Percentiles rank a stretch among this genome's conserved stretches.
These are phyloP conservation scores for Merops nubicus DNA, from an alignment of 2,113 vertebrate species.

Conservation along the genomic window DNA sequence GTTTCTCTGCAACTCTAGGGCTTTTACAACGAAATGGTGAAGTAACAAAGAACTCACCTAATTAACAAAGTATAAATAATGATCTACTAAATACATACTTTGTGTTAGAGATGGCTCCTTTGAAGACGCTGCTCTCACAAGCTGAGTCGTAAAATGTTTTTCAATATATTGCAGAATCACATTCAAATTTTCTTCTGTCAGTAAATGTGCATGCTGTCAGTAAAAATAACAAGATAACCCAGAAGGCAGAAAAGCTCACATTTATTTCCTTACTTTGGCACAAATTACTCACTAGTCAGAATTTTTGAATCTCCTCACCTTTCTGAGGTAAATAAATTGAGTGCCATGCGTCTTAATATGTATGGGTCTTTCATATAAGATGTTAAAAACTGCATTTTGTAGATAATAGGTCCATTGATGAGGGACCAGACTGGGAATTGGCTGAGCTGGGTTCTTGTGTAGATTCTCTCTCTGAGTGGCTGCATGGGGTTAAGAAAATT, in stretches of 20 bases:
- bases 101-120: background rate
- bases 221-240: slow-evolving; percentile 37
- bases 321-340: slow-evolving; percentile 60
- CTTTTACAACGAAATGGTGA: background rate
- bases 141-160: background rate
- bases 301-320: slow-evolving; percentile 43
- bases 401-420: slow-evolving; percentile 42
- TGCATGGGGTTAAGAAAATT: background rate
- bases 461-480: background rate
- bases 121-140: background rate
- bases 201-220: background rate
- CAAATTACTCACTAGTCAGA: slow-evolving; percentile 22
- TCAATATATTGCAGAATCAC: background rate
- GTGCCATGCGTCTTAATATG: background rate
- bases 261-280: slow-evolving; percentile 39
- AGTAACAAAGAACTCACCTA: background rate
- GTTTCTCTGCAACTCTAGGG: background rate
- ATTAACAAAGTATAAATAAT: background rate
- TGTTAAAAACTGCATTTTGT: slow-evolving; percentile 46
- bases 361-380: slow-evolving; percentile 34
- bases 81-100: background rate
- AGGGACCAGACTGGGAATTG: background rate
- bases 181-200: background rate
- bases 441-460: background rate
- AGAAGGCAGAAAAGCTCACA: slow-evolving; percentile 6